A percentile compares a stretch with the other conserved stretches of the same genome.
These are phyloP conservation scores for Tinamus major DNA, from an alignment of 2,797 vertebrate species.

Conservation along the genomic window DNA sequence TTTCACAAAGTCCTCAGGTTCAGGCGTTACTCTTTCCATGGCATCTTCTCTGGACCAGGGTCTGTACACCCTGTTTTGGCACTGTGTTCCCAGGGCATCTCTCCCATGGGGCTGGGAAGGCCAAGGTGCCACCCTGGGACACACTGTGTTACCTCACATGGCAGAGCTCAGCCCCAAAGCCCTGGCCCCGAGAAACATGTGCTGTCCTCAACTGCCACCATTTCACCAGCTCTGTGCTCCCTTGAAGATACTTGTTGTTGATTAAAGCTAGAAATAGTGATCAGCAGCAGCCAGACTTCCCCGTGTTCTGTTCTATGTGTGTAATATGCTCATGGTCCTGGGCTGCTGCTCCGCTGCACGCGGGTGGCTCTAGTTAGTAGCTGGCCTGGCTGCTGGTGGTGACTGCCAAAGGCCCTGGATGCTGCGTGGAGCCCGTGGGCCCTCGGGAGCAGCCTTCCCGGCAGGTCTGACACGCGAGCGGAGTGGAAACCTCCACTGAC, in stretches of 20 bases:
- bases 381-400: no score
- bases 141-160: fast-evolving
- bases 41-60: background rate
- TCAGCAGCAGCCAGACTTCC: background rate
- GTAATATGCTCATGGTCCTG: background rate
- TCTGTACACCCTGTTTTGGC: background rate
- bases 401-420: background rate
- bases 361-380: no score
- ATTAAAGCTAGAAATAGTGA: background rate
- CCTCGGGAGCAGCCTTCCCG: background rate
- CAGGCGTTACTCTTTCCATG: background rate
- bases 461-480: fast-evolving
- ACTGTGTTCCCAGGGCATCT: fast-evolving
- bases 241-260: background rate
- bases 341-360: no score
- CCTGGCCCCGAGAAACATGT: background rate
- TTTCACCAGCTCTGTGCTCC: fast-evolving
- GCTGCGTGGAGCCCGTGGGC: fast-evolving
- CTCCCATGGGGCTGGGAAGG: background rate
- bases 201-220: background rate
- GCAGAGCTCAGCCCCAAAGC: no score
- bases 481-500: background rate
- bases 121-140: background rate
- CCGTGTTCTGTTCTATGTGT: background rate
- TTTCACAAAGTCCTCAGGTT: background rate